phyloP scores from a whole-genome alignment of 2,888 invertebrate genomes.

The Diabrotica balteata region DNA sequence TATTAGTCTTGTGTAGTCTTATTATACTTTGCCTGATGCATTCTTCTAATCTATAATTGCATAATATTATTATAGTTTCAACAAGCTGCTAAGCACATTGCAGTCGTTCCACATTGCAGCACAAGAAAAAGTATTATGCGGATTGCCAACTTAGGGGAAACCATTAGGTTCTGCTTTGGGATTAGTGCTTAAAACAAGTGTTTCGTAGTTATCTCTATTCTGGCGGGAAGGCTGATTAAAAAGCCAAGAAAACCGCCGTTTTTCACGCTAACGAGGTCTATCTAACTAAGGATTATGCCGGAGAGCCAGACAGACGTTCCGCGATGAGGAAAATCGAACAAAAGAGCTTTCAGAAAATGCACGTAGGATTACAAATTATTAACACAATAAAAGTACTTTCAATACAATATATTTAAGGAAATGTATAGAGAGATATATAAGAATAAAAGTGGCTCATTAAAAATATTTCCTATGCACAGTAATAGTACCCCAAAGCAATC shows the following conservation, averaged over 20 bases:
- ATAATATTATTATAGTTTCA: neutral
- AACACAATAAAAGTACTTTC: too few species aligned
- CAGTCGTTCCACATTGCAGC: neutral
- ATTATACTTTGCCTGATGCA: too few species aligned
- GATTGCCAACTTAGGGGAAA: slow-evolving; percentile 17
- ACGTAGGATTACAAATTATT: neutral
- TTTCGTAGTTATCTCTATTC: slow-evolving; percentile 26
- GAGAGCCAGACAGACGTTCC: slow-evolving; percentile 4
- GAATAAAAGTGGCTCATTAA: neutral
- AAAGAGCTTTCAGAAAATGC: slow-evolving; percentile 10
- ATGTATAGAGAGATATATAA: too few species aligned
- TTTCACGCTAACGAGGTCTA: slow-evolving; percentile 29
- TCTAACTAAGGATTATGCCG: slow-evolving; percentile 23
- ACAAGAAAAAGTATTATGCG: slow-evolving; percentile 7
- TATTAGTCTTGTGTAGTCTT: too few species aligned
- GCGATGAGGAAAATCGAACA: slow-evolving; percentile 13
- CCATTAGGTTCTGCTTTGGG: slow-evolving; percentile 13
- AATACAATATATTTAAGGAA: too few species aligned
- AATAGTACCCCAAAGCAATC: too few species aligned
- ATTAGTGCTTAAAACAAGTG: slow-evolving; percentile 28
- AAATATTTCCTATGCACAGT: neutral
- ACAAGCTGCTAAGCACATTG: neutral
- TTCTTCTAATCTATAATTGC: neutral
- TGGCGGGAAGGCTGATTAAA: slow-evolving; percentile 28
- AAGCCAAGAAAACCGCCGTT: slow-evolving; percentile 31